Conservation (phyloP, 2,888 invertebrate species). For the Drosophila histrio region DNA sequence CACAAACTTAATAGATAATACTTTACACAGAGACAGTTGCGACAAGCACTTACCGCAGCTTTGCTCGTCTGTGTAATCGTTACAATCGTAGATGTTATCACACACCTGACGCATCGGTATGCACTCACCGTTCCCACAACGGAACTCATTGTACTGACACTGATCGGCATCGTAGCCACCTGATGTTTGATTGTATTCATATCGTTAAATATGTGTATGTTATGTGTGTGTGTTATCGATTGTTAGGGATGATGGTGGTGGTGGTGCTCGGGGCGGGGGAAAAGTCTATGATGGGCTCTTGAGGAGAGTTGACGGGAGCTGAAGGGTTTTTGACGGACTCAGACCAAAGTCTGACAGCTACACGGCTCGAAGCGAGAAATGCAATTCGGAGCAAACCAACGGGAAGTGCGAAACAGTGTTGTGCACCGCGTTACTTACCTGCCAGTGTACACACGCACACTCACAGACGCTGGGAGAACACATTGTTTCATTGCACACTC, state of each 20-base stretch:
- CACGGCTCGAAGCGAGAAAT: not conserved
- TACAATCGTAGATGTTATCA: slow-evolving; percentile 88
- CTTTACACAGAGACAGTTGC: slow-evolving; percentile 9
- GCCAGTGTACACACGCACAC: slow-evolving; percentile 2
- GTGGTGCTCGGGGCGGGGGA: not conserved
- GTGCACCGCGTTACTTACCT: slow-evolving; percentile 38
- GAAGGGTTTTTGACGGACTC: not conserved
- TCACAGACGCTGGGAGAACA: not conserved
- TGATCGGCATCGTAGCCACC: slow-evolving; percentile 69
- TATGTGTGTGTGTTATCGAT: slow-evolving; percentile 27
- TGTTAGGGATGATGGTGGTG: slow-evolving; percentile 13
- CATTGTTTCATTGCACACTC: slow-evolving; percentile 47
- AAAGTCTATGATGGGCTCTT: not conserved
- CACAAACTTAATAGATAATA: slow-evolving; percentile 8
- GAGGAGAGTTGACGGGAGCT: not conserved
- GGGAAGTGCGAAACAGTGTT: slow-evolving; percentile 33
- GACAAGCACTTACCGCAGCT: slow-evolving; percentile 89
- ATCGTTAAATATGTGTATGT: slow-evolving; percentile 19
- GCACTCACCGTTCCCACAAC: slow-evolving; percentile 88
- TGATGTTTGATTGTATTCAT: slow-evolving; percentile 41
- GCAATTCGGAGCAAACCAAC: slow-evolving; percentile 1
- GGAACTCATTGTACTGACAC: slow-evolving; percentile 86
- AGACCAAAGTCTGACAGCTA: slow-evolving; percentile 14
- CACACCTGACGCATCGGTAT: slow-evolving; percentile 86
- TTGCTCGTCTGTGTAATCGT: slow-evolving; percentile 90